Evolutionary conservation across 2,113 vertebrate genomes (phyloP).

Genomic region (Grammomys dolichurus): DNA sequence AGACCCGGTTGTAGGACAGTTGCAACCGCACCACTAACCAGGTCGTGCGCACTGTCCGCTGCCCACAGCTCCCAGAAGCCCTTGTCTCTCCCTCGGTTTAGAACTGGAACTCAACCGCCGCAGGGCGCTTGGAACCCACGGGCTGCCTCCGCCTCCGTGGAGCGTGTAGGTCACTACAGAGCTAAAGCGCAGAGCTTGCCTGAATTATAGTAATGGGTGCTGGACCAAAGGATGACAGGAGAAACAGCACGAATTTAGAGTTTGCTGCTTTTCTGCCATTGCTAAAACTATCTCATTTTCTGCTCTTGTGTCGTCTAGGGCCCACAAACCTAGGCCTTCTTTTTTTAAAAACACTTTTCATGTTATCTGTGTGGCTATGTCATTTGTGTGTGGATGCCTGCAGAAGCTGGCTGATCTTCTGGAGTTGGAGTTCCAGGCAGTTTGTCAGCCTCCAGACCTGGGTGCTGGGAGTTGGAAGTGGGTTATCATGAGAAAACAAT

Average conservation of each 20-base stretch:
- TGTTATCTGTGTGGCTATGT: background rate
- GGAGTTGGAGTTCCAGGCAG: too few species aligned
- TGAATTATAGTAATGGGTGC: too few species aligned
- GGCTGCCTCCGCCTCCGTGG: background rate
- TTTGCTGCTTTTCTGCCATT: background rate
- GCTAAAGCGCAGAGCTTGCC: background rate
- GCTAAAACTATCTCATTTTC: background rate
- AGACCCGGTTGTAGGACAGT: background rate
- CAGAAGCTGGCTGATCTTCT: background rate
- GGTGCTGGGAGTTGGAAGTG: background rate
- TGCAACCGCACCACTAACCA: background rate
- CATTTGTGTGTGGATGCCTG: background rate
- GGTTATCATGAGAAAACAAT: background rate
- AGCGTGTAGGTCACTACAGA: background rate
- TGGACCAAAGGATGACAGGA: background rate
- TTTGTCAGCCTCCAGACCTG: background rate
- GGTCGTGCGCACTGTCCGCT: background rate
- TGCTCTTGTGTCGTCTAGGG: background rate
- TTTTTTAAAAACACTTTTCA: background rate
- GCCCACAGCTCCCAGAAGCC: background rate
- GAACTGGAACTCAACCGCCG: background rate
- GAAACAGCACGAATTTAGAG: background rate
- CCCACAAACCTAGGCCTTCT: background rate
- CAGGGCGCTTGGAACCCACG: background rate
- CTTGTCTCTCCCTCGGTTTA: too few species aligned